Evolutionary conservation across 2,797 vertebrate genomes (phyloP).

Genomic region (Miichthys miiuy): DNA sequence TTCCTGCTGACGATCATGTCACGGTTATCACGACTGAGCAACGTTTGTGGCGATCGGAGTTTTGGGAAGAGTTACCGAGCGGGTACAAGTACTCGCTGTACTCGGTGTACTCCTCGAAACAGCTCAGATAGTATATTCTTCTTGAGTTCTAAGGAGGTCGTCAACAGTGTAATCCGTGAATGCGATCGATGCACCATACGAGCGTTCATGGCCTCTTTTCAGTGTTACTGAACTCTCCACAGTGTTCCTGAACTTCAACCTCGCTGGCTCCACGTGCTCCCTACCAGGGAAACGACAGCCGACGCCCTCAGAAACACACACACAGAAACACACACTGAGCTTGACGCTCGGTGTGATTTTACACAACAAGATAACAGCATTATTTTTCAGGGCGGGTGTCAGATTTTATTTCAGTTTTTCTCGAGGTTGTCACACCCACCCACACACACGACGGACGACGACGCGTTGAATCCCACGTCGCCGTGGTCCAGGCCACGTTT

Average conservation of each 20-base stretch:
- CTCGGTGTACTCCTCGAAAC: too few relatives aligned
- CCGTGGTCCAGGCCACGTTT: too few relatives aligned
- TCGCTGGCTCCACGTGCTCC: conserved; percentile 17
- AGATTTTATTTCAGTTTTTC: neutral
- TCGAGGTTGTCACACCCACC: neutral
- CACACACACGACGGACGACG: too few relatives aligned
- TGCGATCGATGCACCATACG: neutral
- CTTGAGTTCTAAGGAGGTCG: too few relatives aligned
- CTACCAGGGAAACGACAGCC: neutral
- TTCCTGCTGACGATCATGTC: conserved; percentile 13
- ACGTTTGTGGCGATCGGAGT: too few relatives aligned
- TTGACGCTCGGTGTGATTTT: neutral
- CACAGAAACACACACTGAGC: neutral
- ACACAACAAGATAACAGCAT: neutral
- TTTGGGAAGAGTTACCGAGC: too few relatives aligned
- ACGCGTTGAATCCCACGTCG: too few relatives aligned
- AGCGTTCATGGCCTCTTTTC: neutral
- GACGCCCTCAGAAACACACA: conserved; percentile 37
- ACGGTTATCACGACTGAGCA: conserved; percentile 1
- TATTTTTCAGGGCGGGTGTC: neutral
- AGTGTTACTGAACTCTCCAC: conserved; percentile 25
- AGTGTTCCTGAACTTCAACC: conserved; percentile 53
- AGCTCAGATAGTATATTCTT: too few relatives aligned
- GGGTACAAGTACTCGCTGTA: too few relatives aligned
- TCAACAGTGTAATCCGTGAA: neutral